phyloP scores from a whole-genome alignment of 1,140 invertebrate species.

The Drosophila equinoxialis region DNA sequence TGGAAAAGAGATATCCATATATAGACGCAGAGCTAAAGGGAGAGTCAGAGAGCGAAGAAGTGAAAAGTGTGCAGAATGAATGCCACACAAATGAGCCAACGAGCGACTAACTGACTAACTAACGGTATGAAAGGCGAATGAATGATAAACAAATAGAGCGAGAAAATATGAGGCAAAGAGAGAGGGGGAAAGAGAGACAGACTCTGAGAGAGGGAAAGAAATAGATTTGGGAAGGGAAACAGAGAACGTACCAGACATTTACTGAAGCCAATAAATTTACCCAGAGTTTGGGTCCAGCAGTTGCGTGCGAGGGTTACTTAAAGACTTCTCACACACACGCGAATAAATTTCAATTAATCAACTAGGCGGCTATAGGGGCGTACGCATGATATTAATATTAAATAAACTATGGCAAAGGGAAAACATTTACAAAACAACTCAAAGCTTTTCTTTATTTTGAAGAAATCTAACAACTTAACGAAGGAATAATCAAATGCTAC shows the following conservation, averaged over 20 bases:
- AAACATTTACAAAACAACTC: too few relatives aligned
- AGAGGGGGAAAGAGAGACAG: neutral
- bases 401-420: too few relatives aligned
- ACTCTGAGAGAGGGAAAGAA: neutral
- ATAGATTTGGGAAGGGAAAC: neutral
- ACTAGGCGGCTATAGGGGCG: neutral
- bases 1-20: neutral
- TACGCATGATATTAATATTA: conserved; percentile 4
- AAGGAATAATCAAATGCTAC: too few relatives aligned
- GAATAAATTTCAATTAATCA: conserved; percentile 10
- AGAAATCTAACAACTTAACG: too few relatives aligned
- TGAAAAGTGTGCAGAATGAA: neutral
- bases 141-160: conserved; percentile 15
- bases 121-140: conserved; percentile 45
- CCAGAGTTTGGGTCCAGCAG: conserved; percentile 2
- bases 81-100: conserved; percentile 33
- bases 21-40: neutral
- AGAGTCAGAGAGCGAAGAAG: neutral
- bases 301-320: conserved; percentile 24
- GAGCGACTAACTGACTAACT: conserved; percentile 60
- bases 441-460: too few relatives aligned
- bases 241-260: neutral
- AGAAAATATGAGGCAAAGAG: neutral
- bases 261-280: conserved; percentile 24
- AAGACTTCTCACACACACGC: conserved; percentile 12